Percentiles rank a stretch among this genome's conserved stretches.
Conservation (phyloP, 2,113 vertebrate species). For the Mesocricetus auratus region DNA sequence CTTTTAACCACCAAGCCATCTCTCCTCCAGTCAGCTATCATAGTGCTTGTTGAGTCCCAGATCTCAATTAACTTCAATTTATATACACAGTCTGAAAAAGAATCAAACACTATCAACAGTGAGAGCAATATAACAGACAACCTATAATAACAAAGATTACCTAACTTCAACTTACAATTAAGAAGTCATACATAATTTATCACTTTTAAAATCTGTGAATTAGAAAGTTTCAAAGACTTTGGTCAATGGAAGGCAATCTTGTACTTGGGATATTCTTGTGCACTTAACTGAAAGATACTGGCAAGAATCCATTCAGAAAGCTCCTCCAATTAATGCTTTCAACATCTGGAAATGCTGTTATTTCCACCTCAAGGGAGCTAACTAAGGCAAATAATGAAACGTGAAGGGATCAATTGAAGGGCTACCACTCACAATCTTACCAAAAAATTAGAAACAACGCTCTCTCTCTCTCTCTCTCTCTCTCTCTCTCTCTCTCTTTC, state of each 20-base stretch:
- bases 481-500: too few species aligned
- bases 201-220: slow-evolving; percentile 37
- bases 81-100: slow-evolving; percentile 11
- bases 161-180: slow-evolving; percentile 21
- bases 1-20: too few species aligned
- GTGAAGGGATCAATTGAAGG: slow-evolving; percentile 30
- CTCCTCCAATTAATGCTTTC: slow-evolving; percentile 41
- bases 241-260: background rate
- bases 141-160: slow-evolving; percentile 31
- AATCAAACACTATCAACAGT: slow-evolving; percentile 1
- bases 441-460: slow-evolving; percentile 50
- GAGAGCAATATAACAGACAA: slow-evolving; percentile 42
- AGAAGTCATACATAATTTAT: background rate
- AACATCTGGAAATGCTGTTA: slow-evolving; percentile 50
- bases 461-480: too few species aligned
- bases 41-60: too few species aligned
- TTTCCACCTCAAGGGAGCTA: slow-evolving; percentile 33
- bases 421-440: slow-evolving; percentile 26
- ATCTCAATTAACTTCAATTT: background rate
- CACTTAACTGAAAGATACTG: slow-evolving; percentile 6
- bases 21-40: too few species aligned
- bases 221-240: background rate
- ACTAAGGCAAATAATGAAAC: slow-evolving; percentile 49
- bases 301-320: slow-evolving; percentile 43
- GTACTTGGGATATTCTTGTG: slow-evolving; percentile 16